These are phyloP conservation scores for Epizoanthus fatuus DNA, from an alignment of 92 coral and sea anemone genomes.

Conservation along the genomic window DNA sequence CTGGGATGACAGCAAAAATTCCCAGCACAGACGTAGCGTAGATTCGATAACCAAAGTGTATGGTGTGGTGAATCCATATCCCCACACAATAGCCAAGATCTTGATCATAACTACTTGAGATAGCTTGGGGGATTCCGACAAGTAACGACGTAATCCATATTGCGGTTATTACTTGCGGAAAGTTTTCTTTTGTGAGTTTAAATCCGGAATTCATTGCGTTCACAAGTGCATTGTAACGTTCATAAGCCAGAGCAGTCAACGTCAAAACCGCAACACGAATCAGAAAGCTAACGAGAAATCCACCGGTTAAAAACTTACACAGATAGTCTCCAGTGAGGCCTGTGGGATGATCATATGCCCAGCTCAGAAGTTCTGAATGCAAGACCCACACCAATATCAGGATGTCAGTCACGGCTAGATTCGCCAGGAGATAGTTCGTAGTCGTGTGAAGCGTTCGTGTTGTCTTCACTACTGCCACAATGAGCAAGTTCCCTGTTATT, in stretches of 20 bases:
- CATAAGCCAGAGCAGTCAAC: conserved; percentile 30
- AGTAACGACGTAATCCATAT: conserved; percentile 20
- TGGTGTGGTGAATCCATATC: neutral
- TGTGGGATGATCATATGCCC: neutral
- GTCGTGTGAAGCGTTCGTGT: conserved; percentile 26
- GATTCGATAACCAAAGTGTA: conserved; percentile 31
- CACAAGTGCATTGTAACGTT: conserved; percentile 27
- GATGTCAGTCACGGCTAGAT: conserved; percentile 23
- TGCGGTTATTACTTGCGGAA: neutral
- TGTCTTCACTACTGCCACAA: conserved; percentile 6
- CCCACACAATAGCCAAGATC: conserved; percentile 10
- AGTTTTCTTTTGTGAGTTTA: conserved; percentile 27
- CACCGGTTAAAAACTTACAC: conserved; percentile 25
- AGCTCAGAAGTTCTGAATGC: conserved; percentile 17
- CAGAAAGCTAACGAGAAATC: conserved; percentile 10
- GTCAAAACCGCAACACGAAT: conserved; percentile 15
- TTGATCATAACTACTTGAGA: conserved; percentile 12
- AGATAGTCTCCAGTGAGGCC: conserved; percentile 29
- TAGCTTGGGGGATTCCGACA: conserved; percentile 18
- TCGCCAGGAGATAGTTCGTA: conserved; percentile 29
- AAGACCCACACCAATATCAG: conserved; percentile 35
- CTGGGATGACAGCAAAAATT: conserved; percentile 7
- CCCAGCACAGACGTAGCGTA: conserved; percentile 25
- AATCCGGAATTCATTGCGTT: conserved; percentile 9
- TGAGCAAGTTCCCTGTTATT: conserved; percentile 17